These are phyloP conservation scores for Chaenogobius annularis DNA, from an alignment of 2,113 vertebrate species.

Conservation along the genomic window DNA sequence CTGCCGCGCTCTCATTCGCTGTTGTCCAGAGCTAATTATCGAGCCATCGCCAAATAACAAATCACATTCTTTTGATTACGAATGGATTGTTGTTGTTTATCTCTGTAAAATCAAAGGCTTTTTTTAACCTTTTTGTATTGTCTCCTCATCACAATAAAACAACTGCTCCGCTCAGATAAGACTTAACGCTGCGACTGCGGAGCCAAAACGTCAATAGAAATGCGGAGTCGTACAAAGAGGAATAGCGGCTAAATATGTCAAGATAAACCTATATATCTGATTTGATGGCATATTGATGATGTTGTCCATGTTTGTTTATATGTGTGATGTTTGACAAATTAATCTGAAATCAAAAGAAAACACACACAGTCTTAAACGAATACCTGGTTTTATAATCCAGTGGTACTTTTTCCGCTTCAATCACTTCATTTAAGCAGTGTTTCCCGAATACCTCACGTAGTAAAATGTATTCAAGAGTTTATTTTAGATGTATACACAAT, in stretches of 20 bases:
- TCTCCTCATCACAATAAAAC: neutral
- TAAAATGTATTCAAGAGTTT: too few relatives aligned
- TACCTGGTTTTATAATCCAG: too few relatives aligned
- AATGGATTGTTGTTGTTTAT: conserved; percentile 6
- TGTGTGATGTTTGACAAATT: neutral
- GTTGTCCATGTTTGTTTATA: neutral
- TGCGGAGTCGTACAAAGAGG: neutral
- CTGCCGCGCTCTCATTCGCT: too few relatives aligned
- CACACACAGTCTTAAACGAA: too few relatives aligned
- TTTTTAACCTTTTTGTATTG: neutral
- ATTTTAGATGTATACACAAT: too few relatives aligned
- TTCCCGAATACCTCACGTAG: too few relatives aligned
- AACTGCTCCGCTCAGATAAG: neutral
- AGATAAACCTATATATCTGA: neutral
- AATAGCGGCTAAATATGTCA: neutral
- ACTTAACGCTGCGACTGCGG: neutral
- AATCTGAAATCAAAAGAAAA: too few relatives aligned
- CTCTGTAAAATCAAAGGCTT: neutral
- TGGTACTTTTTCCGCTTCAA: too few relatives aligned
- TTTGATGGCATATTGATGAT: neutral
- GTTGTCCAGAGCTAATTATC: neutral
- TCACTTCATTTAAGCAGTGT: too few relatives aligned
- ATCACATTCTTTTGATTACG: conserved; percentile 1
- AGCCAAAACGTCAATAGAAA: neutral
- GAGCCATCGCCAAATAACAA: neutral